Conservation (phyloP, 2,888 invertebrate species). For the Tipula vernalis region DNA sequence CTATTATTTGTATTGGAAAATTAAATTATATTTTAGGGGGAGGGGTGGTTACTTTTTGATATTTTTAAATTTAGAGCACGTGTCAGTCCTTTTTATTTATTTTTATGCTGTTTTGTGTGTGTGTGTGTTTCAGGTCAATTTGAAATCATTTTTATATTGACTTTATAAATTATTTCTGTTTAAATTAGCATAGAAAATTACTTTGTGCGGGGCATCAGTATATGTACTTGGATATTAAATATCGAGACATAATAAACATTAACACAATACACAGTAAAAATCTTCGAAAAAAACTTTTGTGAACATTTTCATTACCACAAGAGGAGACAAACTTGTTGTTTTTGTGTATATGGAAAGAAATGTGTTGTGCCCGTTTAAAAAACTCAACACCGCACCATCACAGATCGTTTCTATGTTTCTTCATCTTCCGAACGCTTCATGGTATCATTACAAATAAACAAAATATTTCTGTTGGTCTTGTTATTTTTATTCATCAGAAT, state of each 20-base stretch:
- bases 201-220: neutral
- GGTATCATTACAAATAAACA: neutral
- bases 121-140: neutral
- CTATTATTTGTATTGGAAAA: neutral
- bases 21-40: neutral
- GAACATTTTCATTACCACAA: neutral
- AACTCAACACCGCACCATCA: neutral
- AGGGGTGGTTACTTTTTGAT: neutral
- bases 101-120: neutral
- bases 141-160: neutral
- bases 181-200: neutral
- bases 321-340: neutral
- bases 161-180: neutral
- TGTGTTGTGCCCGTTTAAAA: neutral
- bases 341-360: neutral
- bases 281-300: no score
- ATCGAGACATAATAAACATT: no score
- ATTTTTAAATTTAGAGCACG: neutral
- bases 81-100: neutral
- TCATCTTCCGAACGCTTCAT: neutral
- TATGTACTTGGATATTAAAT: neutral
- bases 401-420: neutral
- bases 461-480: neutral
- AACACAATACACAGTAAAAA: no score
- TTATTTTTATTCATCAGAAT: neutral